Conservation (phyloP, 2,113 vertebrate genomes). For the Grallaria varia region DNA sequence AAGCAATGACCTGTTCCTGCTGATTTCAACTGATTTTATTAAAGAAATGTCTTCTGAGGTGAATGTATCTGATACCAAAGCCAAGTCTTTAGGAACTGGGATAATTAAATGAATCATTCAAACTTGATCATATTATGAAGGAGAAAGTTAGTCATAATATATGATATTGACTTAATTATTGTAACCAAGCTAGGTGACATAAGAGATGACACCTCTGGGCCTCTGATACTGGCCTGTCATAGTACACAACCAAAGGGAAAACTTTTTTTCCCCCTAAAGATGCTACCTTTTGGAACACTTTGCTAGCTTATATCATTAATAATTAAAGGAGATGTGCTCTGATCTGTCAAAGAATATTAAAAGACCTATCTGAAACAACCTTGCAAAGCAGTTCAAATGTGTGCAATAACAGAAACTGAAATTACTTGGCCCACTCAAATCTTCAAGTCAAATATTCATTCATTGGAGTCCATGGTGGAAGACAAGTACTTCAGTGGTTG, state of each 20-base stretch:
- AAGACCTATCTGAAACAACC: not conserved
- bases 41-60: not conserved
- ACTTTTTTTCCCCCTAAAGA: not conserved
- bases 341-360: not conserved
- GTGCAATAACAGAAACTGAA: not conserved
- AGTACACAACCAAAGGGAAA: not conserved
- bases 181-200: not conserved
- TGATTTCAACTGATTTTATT: not conserved
- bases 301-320: not conserved
- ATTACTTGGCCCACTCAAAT: not conserved
- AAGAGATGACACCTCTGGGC: not conserved
- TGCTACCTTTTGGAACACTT: not conserved
- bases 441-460: not conserved
- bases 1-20: not conserved
- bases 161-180: not conserved
- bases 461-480: not conserved
- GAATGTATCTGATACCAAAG: not conserved
- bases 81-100: not conserved
- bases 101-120: not conserved
- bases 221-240: not conserved
- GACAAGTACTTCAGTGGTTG: not conserved
- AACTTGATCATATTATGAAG: not conserved
- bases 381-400: not conserved
- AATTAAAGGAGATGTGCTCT: not conserved
- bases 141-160: not conserved